Conservation (phyloP, 2,113 vertebrate species). For the Casuarius casuarius region DNA sequence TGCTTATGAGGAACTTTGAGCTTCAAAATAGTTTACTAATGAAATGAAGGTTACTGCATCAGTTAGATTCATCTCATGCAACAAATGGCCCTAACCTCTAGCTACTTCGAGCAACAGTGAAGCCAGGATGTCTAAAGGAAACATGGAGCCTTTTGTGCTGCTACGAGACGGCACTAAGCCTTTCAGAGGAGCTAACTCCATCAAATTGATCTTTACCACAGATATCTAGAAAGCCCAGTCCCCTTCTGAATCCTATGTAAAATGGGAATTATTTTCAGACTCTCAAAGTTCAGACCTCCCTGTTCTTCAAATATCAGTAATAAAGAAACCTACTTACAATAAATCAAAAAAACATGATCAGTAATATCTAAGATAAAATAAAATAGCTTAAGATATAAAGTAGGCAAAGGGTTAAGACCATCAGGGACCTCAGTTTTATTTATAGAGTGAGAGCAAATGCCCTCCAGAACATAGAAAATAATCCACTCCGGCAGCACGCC, state of each 20-base stretch:
- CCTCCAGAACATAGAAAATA: not conserved
- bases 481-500: not conserved
- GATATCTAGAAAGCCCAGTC: not conserved
- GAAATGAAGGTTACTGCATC: not conserved
- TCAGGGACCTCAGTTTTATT: not conserved
- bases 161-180: not conserved
- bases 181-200: not conserved
- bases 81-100: not conserved
- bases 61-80: not conserved
- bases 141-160: not conserved
- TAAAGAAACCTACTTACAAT: not conserved
- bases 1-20: not conserved
- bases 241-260: not conserved
- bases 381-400: not conserved
- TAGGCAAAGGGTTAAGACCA: not conserved
- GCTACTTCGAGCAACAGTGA: not conserved
- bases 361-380: not conserved
- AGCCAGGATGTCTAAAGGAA: not conserved
- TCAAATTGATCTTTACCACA: not conserved
- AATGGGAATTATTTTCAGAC: rapidly evolving
- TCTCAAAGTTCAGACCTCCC: not conserved
- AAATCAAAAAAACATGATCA: not conserved
- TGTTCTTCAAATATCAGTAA: not conserved
- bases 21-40: not conserved
- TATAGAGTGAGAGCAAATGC: not conserved